Base-by-base conservation (phyloP, 2,113 vertebrate species). In the Hydropotes inermis region DNA sequence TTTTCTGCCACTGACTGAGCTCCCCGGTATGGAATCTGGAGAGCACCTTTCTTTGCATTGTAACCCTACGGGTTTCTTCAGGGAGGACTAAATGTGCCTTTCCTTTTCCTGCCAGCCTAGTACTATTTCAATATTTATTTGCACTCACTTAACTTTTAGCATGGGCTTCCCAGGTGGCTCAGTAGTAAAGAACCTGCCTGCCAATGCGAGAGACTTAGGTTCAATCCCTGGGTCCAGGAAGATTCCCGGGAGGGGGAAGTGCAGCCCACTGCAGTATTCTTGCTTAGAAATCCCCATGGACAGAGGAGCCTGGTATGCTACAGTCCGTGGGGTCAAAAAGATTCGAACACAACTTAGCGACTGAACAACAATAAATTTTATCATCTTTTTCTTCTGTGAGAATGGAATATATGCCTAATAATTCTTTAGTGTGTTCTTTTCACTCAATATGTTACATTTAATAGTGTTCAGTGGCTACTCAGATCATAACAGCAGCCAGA, bases 61-160 rank as follows among this genome's bases (percentile, higher is more conserved):
- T 85, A 25, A 21, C 2, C 17, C 27, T 57, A 15, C 1, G 3
- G 7, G 13, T 3, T 70, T 78, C 36, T 4, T 6, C 17, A 33
- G 2, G 30, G 3, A 58, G 39, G 15, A 60, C 15, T 88, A 6
- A 45, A 43, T 39, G 6, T 25, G 28, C 54, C 13, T 58, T 11
- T 82, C 23, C 52, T 85, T 74, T 78, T 23, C 16, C 4, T 23
- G 23, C 15, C 23, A 76, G 28, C 7, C 15, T 11, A 64, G 86
- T 64, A 23, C 14, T 90, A 3, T 94, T 93, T 84, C 25, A 86
- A 14, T 89, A 43, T 50, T 30, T 76, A 10, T 97, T 95, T 28
- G 2, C 21, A 45, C 30, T 82, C 6, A 36, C 8, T 78, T 28
- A 92, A 10, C 8, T 54, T 91, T 61, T 45, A 45, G 27, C n/a